phyloP scores from a whole-genome alignment of 2,888 invertebrate genomes.

The Caenorhabditis angaria region DNA sequence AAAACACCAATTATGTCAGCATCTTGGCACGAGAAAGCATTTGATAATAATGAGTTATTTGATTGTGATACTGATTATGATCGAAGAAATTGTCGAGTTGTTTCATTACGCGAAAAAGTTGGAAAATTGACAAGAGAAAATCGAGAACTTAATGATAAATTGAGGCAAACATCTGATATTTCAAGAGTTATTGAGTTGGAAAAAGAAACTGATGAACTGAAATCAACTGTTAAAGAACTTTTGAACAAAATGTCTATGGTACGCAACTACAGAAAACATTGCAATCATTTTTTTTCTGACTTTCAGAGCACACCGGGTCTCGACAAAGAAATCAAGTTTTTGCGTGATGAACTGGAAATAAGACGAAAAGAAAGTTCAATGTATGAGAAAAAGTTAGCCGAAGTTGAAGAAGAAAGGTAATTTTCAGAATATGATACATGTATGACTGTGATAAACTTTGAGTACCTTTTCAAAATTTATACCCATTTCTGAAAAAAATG shows the following conservation, averaged over 20 bases:
- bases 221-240: slow-evolving; percentile 31
- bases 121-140: slow-evolving; percentile 47
- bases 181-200: slow-evolving; percentile 39
- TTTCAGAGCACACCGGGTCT: slow-evolving; percentile 22
- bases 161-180: slow-evolving; percentile 28
- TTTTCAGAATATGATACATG: background rate
- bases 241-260: slow-evolving; percentile 33
- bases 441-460: no score
- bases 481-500: no score
- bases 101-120: slow-evolving; percentile 52
- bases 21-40: slow-evolving; percentile 53
- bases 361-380: slow-evolving; percentile 61
- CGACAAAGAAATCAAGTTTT: slow-evolving; percentile 26
- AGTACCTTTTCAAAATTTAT: no score
- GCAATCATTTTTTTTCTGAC: background rate
- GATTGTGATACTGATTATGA: slow-evolving; percentile 44
- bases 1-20: slow-evolving; percentile 46
- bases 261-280: background rate
- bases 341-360: slow-evolving; percentile 56
- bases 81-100: slow-evolving; percentile 35
- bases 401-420: slow-evolving; percentile 67
- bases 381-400: slow-evolving; percentile 69
- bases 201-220: slow-evolving; percentile 37
- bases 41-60: slow-evolving; percentile 33
- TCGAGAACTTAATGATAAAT: slow-evolving; percentile 33